Evolutionary conservation across 2,888 invertebrate genomes (phyloP), one percentile per base, ranked within the genome.

Genomic region (Pardosa pseudoannulata): DNA sequence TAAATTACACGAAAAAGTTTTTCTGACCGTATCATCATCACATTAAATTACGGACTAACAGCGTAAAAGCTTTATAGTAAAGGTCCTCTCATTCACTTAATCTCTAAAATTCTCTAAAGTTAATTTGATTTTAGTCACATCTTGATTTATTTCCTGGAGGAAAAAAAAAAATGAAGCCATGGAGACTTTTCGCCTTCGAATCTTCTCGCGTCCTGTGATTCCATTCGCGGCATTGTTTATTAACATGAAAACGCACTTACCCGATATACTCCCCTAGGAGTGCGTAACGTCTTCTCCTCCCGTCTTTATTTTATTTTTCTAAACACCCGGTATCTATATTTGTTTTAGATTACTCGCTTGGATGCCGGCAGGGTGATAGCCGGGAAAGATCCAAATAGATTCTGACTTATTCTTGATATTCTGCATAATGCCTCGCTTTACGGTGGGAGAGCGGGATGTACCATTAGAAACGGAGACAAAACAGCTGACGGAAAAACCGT

Each of bases 391-490:
- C 19, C 3, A 56, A 56, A 56, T 56, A 23, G 23, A 23, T 56
- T 56, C 16, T 56, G 56, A 23, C 3, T 56, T 56, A 56, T 23
- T 2, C 56, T 23, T 19, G 67, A 73, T 73, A 72, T 67, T 83
- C 83, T 83, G 78, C 83, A 83, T 83, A 83, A 83, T 83, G 62
- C 72, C 28, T 50, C 71, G 1, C 67, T 68, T 76, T 72, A 56
- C 73, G 31, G 16, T 27, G 36, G 78, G 46, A 56, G 23, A 56
- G 23, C 23, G 3, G 23, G 56, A 23, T 56, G 65, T 72, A 28
- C 73, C 83, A 83, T 83, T 83, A 83, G 71, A 83, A 83, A 83
- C 27, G 67, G 78, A 76, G 72, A 67, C 73, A 41, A 65, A 46
- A 41, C 83, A 83, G 83, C 83, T 83, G 72, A 82, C 82, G 71